Percentiles rank a stretch among this genome's conserved stretches.
These are phyloP conservation scores for Drosophila atripex DNA, from an alignment of 2,888 invertebrate genomes.

Conservation along the genomic window DNA sequence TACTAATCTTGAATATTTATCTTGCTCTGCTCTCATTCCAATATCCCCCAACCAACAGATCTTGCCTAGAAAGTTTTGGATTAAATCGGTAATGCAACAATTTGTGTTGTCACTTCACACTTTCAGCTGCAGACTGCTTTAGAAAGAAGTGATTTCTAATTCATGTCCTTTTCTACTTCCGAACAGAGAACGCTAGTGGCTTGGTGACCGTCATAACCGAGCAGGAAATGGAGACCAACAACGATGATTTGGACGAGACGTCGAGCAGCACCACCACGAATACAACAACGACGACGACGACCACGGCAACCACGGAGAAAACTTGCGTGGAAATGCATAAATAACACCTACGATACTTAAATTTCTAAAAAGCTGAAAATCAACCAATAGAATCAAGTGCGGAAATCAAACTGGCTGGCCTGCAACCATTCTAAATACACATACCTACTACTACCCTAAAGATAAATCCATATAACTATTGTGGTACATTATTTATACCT, in stretches of 20 bases:
- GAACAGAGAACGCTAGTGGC: conserved; percentile 90
- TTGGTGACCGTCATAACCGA: conserved; percentile 95
- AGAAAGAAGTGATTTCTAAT: conserved; percentile 6
- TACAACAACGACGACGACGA: conserved; percentile 67
- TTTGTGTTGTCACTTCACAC: conserved; percentile 37
- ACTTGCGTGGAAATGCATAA: conserved; percentile 64
- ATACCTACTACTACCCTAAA: conserved; percentile 56
- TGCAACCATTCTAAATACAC: conserved; percentile 35
- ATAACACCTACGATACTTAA: conserved; percentile 41
- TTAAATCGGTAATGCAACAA: conserved; percentile 56
- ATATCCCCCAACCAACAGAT: conserved; percentile 50
- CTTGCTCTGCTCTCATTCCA: conserved; percentile 51
- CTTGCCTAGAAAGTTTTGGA: conserved; percentile 64
- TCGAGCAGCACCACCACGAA: conserved; percentile 61
- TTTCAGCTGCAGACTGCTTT: background rate
- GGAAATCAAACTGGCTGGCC: conserved; percentile 33
- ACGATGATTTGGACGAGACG: conserved; percentile 58
- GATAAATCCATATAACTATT: conserved; percentile 55
- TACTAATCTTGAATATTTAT: conserved; percentile 62
- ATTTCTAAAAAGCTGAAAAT: conserved; percentile 37
- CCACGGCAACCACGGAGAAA: conserved; percentile 64
- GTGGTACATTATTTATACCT: conserved; percentile 59
- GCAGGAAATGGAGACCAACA: conserved; percentile 85
- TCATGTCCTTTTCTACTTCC: conserved; percentile 24
- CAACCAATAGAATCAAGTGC: conserved; percentile 28